Evolutionary conservation across 2,113 vertebrate species (phyloP), one percentile per base, ranked within the genome.

Genomic region (Anseranas semipalmata): DNA sequence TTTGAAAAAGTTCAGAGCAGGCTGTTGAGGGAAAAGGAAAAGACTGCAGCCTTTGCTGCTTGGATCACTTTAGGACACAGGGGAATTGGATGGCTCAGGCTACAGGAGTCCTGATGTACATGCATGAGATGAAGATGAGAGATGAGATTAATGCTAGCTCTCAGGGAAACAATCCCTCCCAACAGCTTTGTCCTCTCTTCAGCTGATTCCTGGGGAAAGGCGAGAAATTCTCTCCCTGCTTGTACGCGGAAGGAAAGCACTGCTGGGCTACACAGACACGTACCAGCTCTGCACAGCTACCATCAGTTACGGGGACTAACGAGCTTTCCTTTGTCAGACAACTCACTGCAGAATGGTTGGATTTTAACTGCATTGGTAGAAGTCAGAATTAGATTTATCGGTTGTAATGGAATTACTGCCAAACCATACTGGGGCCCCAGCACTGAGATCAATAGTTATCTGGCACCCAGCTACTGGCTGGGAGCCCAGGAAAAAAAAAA

Each of bases 71-170:
- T 3, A 86, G 90, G 90, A 80, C 80, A 71, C 8, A 3, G 78
- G 76, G 85, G 81, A 87, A 58, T 2, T 14, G 73, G 56, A 76
- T 73, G 95, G 95, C 92, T 96, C 86, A 95, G 80, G 73, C 77
- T 79, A 35, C 56, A 62, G 80, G 43, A 58, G 56, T 70, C 66
- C 62, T 46, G 72, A 30, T 5, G 41, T 28, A 37, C 71, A 45
- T 7, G 48, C 85, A 78, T 48, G 52, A 62, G 53, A 85, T 6
- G 37, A 87, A 96, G 73, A 87, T 91, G 83, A 90, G 91, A 1
- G 2, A 83, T 1, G 13, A 68, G 83, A 60, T 3, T 28, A 60
- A 60, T 30, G 35, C 56, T 24, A 30, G 39, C 68, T 33, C 59
- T 85, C 15, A 35, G 41, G 76, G 72, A 28, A 86, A 89, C 73